phyloP scores from a whole-genome alignment of 2,113 vertebrate genomes.

The Sula dactylatra region DNA sequence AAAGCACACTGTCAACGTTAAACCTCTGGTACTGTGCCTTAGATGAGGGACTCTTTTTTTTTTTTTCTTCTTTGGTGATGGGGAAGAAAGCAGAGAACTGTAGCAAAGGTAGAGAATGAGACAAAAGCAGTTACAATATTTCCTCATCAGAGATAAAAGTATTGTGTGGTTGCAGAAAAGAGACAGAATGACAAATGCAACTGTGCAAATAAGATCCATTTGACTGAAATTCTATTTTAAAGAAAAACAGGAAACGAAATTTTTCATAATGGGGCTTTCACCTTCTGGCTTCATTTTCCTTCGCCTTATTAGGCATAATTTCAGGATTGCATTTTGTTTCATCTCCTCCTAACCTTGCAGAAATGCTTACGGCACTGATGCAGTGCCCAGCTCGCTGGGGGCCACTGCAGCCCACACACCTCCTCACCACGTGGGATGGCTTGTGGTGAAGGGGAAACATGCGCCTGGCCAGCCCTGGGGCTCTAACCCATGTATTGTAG shows the following conservation, averaged over 20 bases:
- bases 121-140: slow-evolving; percentile 34
- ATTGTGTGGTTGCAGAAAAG: neutral
- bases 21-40: slow-evolving; percentile 10
- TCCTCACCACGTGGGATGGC: fast-evolving
- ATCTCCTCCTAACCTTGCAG: neutral
- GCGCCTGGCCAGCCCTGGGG: neutral
- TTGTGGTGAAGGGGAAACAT: neutral
- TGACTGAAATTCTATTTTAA: slow-evolving; percentile 56
- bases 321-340: slow-evolving; percentile 11
- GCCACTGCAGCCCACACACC: neutral
- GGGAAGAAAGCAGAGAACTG: neutral
- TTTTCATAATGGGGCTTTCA: slow-evolving; percentile 36
- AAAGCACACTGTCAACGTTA: slow-evolving; percentile 44
- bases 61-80: neutral
- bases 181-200: slow-evolving; percentile 41
- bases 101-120: slow-evolving; percentile 23
- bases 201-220: slow-evolving; percentile 28
- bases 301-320: slow-evolving; percentile 4
- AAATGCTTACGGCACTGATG: neutral
- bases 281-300: slow-evolving; percentile 44
- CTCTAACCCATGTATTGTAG: neutral
- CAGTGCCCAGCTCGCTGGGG: fast-evolving
- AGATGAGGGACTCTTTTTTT: neutral
- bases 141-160: slow-evolving; percentile 41
- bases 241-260: slow-evolving; percentile 31